Evolutionary conservation across 2,797 vertebrate genomes (phyloP).

Genomic region (Myotis findleyi): DNA sequence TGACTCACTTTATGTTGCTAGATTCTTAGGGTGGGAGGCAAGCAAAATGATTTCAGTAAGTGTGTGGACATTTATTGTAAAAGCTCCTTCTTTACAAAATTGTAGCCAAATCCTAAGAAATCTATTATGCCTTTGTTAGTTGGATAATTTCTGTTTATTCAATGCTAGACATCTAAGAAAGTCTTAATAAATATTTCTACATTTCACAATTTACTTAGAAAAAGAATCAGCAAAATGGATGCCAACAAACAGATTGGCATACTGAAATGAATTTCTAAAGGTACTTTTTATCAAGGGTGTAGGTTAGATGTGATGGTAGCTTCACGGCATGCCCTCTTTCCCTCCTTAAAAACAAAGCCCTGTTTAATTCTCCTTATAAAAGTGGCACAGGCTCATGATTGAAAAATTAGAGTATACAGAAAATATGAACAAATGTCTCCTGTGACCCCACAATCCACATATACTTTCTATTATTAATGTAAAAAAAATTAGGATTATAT

Average conservation of each 20-base stretch:
- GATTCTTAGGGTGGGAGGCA: background rate
- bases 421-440: constrained; percentile 9
- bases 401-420: background rate
- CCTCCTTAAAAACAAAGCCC: background rate
- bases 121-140: background rate
- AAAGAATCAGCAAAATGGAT: background rate
- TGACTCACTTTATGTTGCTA: background rate
- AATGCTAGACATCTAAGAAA: background rate
- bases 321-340: background rate
- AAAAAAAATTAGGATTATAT: background rate
- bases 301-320: background rate
- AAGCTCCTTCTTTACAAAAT: background rate
- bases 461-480: background rate
- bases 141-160: constrained; percentile 31
- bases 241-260: background rate
- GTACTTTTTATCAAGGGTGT: background rate
- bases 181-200: constrained; percentile 24
- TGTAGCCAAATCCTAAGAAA: background rate
- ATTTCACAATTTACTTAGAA: constrained; percentile 38
- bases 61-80: background rate
- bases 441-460: background rate
- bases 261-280: background rate
- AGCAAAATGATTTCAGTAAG: background rate
- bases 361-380: constrained; percentile 1
- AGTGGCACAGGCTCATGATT: background rate